A percentile compares a stretch with the other conserved stretches of the same genome.
phyloP scores from a whole-genome alignment of 2,113 vertebrate species.

The Zosterops borbonicus region DNA sequence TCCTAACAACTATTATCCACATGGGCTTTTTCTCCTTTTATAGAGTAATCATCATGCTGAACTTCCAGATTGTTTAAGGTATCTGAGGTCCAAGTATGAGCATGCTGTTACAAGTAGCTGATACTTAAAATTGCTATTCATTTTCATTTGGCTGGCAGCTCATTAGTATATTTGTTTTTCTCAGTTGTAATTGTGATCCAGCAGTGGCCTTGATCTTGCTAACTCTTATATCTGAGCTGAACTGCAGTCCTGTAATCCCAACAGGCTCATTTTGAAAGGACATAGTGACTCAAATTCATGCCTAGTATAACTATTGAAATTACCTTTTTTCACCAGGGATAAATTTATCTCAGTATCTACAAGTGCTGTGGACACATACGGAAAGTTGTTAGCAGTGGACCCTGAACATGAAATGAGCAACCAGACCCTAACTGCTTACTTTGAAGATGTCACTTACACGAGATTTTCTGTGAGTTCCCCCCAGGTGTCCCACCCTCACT shows the following conservation, averaged over 20 bases:
- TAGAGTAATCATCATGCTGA: not conserved
- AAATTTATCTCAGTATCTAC: not conserved
- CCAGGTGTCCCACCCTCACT: not conserved
- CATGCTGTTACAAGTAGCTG: not conserved
- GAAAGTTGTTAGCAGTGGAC: not conserved
- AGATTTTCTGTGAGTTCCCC: not conserved
- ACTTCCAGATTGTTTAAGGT: constrained; percentile 27
- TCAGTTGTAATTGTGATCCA: not conserved
- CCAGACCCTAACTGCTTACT: not conserved
- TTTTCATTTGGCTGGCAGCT: not conserved
- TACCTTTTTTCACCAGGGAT: not conserved
- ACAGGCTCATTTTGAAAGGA: not conserved
- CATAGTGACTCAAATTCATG: not conserved
- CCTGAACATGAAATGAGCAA: not conserved
- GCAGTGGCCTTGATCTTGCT: not conserved
- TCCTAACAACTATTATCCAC: constrained; percentile 2
- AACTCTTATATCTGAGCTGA: not conserved
- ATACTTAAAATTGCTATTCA: not conserved
- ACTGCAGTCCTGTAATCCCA: not conserved
- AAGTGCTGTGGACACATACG: not conserved
- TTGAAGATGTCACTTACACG: not conserved
- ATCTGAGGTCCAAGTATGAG: not conserved
- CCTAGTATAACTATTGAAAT: not conserved
- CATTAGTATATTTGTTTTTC: constrained; percentile 1
- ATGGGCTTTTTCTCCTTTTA: not conserved